These are phyloP conservation scores for Oreochromis spilurus DNA, from an alignment of 2,113 vertebrate species.

Conservation along the genomic window DNA sequence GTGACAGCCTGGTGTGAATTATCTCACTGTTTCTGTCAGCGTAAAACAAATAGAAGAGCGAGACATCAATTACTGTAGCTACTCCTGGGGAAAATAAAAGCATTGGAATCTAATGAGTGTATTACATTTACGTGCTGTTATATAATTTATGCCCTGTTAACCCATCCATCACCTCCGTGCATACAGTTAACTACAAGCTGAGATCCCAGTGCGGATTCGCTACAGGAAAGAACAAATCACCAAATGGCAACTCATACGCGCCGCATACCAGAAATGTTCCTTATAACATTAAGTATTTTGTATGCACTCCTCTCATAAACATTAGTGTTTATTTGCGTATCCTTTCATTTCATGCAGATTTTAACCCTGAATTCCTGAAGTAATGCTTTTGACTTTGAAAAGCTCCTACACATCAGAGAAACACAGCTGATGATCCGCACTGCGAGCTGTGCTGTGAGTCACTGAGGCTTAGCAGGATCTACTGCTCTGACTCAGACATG, in stretches of 20 bases:
- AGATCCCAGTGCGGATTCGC: constrained; percentile 10
- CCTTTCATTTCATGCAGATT: constrained; percentile 53
- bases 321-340: constrained; percentile 37
- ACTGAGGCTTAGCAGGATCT: constrained; percentile 72
- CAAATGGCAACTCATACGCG: not conserved
- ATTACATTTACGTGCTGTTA: constrained; percentile 68
- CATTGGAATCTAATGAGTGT: constrained; percentile 63
- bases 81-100: constrained; percentile 70
- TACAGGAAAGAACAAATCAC: not conserved
- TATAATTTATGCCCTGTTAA: constrained; percentile 65
- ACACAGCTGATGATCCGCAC: constrained; percentile 63
- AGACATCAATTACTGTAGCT: constrained; percentile 62
- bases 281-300: constrained; percentile 21
- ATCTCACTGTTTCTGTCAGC: constrained; percentile 56
- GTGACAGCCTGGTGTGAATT: constrained; percentile 50
- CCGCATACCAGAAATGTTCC: not conserved
- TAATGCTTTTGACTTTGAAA: constrained; percentile 63
- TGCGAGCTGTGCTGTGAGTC: constrained; percentile 67
- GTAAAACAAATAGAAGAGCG: constrained; percentile 62
- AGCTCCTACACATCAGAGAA: constrained; percentile 63
- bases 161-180: constrained; percentile 60
- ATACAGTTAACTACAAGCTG: constrained; percentile 43
- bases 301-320: constrained; percentile 14
- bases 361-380: constrained; percentile 50
- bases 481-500: constrained; percentile 70